A percentile compares a stretch with the other conserved stretches of the same genome.
phyloP scores from a whole-genome alignment of 2,888 invertebrate genomes.

The Troides oblongomaculatus region DNA sequence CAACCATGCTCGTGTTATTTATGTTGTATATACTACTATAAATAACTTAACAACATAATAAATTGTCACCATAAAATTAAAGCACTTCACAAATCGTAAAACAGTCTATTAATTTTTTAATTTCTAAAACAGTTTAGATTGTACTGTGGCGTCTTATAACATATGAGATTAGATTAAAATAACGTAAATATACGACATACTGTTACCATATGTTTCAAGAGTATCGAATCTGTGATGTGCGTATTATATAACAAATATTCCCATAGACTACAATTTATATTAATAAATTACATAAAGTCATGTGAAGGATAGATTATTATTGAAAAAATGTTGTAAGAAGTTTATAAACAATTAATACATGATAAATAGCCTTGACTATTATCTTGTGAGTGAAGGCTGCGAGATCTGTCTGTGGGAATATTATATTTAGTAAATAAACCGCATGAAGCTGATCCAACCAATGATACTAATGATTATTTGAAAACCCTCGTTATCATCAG shows the following conservation, averaged over 20 bases:
- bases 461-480: too few relatives aligned
- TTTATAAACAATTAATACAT: neutral
- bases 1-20: too few relatives aligned
- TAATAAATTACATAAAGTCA: constrained; percentile 8
- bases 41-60: too few relatives aligned
- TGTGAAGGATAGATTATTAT: neutral
- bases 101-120: neutral
- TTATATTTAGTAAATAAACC: too few relatives aligned
- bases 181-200: constrained; percentile 25
- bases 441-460: too few relatives aligned
- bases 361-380: too few relatives aligned
- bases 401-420: too few relatives aligned
- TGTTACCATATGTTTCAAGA: constrained; percentile 21
- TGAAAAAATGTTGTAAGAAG: neutral
- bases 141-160: constrained; percentile 7
- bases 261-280: constrained; percentile 15
- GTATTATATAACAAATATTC: constrained; percentile 3
- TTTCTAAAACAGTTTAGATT: neutral
- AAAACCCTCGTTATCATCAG: too few relatives aligned
- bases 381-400: too few relatives aligned
- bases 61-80: neutral
- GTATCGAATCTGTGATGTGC: constrained; percentile 5
- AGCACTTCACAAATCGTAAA: constrained; percentile 5
- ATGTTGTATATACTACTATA: too few relatives aligned
- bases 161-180: constrained; percentile 11